Percentiles rank a stretch among this genome's conserved stretches.
These are phyloP conservation scores for Paguma larvata DNA, from an alignment of 2,797 vertebrate species.

Conservation along the genomic window DNA sequence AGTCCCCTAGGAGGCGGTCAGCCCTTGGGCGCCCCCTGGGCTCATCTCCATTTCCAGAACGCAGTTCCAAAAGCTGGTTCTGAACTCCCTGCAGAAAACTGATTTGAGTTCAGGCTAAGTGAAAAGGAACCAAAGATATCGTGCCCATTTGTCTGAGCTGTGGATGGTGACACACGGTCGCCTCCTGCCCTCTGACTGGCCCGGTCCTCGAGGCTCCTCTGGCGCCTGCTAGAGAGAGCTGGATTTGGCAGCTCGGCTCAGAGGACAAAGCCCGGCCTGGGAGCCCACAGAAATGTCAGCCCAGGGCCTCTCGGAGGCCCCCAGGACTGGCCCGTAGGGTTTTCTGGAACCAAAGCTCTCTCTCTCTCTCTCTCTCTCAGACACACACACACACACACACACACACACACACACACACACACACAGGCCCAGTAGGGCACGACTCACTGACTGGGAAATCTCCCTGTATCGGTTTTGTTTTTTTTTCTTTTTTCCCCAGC, in stretches of 20 bases:
- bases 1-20: neutral
- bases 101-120: neutral
- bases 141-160: conserved; percentile 25
- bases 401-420: neutral
- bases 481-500: neutral
- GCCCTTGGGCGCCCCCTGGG: neutral
- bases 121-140: neutral
- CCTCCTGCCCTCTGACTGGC: neutral
- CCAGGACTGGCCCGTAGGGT: neutral
- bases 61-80: neutral
- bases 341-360: neutral
- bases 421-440: fast-evolving
- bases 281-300: neutral
- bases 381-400: neutral
- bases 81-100: neutral
- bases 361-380: no score
- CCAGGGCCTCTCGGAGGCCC: neutral
- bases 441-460: neutral
- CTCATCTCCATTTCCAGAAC: neutral
- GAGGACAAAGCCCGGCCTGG: neutral
- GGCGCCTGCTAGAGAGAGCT: neutral
- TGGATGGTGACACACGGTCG: conserved; percentile 10
- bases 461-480: neutral
- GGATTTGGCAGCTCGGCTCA: neutral
- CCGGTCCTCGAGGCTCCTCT: neutral